Evolutionary conservation across 2,797 vertebrate species (phyloP).

Genomic region (Falco concolor): DNA sequence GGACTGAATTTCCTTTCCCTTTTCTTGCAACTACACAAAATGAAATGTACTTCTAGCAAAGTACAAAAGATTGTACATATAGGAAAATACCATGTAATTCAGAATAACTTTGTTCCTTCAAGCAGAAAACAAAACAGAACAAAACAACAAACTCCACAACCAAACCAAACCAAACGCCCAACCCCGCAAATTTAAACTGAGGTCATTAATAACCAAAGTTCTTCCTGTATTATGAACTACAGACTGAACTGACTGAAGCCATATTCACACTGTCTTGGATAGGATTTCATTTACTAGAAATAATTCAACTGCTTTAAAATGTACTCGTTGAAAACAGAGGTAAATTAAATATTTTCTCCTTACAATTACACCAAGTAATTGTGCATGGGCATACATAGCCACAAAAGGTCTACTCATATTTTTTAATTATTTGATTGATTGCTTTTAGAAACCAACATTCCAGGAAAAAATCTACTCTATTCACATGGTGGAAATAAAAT

Average conservation of each 20-base stretch:
- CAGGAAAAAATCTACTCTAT: not conserved
- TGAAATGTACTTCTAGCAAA: not conserved
- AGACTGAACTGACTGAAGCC: not conserved
- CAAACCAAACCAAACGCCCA: fast-evolving
- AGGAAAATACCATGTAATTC: not conserved
- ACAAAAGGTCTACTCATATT: not conserved
- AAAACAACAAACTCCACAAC: not conserved
- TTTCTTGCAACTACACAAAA: not conserved
- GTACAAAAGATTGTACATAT: not conserved
- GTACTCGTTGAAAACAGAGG: not conserved
- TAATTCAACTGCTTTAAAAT: not conserved
- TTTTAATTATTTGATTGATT: not conserved
- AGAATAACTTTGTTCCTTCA: not conserved
- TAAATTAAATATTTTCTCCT: not conserved
- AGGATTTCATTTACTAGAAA: not conserved
- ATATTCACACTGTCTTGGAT: not conserved
- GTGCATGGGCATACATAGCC: not conserved
- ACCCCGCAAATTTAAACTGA: not conserved
- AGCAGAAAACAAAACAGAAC: not conserved
- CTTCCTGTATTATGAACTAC: not conserved
- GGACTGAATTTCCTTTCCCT: not conserved
- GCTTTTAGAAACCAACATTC: not conserved
- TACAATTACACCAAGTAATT: not conserved
- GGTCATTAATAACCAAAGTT: not conserved
- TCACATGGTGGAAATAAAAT: not conserved